phyloP scores from a whole-genome alignment of 2,888 invertebrate genomes.

The Hartigia nigra region DNA sequence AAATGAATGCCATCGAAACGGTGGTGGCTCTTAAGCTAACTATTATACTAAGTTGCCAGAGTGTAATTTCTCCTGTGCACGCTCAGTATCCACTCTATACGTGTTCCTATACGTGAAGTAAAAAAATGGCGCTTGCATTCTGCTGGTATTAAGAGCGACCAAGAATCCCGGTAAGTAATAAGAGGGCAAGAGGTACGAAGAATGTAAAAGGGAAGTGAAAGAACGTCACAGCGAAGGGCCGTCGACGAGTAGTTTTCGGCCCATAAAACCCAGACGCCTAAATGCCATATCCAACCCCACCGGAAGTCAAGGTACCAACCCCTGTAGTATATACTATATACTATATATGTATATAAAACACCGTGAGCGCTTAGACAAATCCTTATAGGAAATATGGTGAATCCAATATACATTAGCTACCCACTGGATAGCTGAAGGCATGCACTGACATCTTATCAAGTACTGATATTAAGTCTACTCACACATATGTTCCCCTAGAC shows the following conservation, averaged over 20 bases:
- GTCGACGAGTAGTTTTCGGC: conserved; percentile 27
- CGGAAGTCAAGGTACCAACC: conserved; percentile 2
- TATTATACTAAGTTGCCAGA: background rate
- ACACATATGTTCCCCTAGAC: conserved; percentile 93
- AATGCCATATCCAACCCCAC: conserved; percentile 30
- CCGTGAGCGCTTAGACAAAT: background rate
- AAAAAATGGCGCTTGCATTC: background rate
- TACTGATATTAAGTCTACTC: conserved; percentile 69
- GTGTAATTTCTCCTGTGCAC: background rate
- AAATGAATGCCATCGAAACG: background rate
- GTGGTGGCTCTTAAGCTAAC: background rate
- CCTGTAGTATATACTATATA: background rate
- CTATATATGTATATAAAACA: conserved; percentile 5
- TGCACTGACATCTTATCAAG: background rate
- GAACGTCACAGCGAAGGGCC: background rate
- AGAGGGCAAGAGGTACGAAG: background rate
- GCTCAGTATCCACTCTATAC: background rate
- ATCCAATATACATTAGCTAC: background rate
- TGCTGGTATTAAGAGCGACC: background rate
- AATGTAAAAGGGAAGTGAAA: background rate
- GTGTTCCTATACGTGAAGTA: background rate
- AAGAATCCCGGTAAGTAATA: background rate
- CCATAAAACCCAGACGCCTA: conserved; percentile 47
- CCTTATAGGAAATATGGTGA: background rate
- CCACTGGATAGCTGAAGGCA: background rate